Conservation (phyloP, 1,140 invertebrate species). For the Nasonia giraulti region DNA sequence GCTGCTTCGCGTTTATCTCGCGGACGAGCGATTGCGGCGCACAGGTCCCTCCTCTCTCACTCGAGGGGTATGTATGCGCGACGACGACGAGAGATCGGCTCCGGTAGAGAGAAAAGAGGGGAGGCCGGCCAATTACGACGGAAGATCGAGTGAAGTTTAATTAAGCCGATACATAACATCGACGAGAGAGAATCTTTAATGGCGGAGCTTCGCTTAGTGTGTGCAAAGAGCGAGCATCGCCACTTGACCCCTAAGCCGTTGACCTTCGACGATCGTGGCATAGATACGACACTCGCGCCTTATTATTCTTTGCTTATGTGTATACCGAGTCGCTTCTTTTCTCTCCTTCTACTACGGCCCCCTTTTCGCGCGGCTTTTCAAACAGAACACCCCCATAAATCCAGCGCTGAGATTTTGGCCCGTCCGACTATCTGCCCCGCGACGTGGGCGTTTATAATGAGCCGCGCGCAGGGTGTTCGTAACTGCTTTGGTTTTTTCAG, state of each 20-base stretch:
- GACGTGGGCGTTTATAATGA: conserved; percentile 57
- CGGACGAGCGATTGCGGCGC: conserved; percentile 20
- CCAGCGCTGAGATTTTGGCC: conserved; percentile 25
- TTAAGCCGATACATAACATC: conserved; percentile 55
- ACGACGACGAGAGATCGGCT: not conserved
- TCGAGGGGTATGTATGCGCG: not conserved
- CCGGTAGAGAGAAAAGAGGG: not conserved
- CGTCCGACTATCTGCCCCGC: conserved; percentile 7
- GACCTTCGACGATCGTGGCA: conserved; percentile 55
- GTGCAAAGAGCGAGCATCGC: not conserved
- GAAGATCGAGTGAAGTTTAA: conserved; percentile 57
- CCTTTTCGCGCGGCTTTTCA: not conserved
- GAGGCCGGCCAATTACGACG: conserved; percentile 44
- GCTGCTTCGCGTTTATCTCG: conserved; percentile 26
- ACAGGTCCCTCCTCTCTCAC: not conserved
- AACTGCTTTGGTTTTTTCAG: not conserved
- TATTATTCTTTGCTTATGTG: conserved; percentile 51
- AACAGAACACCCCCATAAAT: conserved; percentile 41
- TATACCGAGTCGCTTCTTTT: conserved; percentile 7
- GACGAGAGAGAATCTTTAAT: conserved; percentile 51
- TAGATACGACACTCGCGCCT: conserved; percentile 53
- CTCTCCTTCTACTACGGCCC: not conserved
- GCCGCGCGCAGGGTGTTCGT: conserved; percentile 1
- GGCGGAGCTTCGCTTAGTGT: conserved; percentile 22
- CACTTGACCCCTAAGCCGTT: conserved; percentile 40